Percentiles rank a stretch among this genome's conserved stretches.
These are phyloP conservation scores for Lepidurus couesii DNA, from an alignment of 1,140 invertebrate species.

Conservation along the genomic window DNA sequence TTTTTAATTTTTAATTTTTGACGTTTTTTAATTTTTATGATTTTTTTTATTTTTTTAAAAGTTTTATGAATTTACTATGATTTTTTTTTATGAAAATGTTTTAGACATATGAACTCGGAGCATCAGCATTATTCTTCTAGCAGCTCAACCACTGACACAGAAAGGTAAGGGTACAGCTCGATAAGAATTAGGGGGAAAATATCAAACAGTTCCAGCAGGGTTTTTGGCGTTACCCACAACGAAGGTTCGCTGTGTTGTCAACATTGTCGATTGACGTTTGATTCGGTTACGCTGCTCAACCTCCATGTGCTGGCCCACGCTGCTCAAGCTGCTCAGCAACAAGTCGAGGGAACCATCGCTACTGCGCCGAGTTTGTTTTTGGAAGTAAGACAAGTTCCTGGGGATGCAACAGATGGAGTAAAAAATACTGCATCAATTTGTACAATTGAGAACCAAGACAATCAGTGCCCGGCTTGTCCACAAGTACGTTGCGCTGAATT, in stretches of 20 bases:
- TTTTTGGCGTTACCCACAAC: not conserved
- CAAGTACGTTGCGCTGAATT: slow-evolving; percentile 37
- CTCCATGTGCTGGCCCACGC: slow-evolving; percentile 53
- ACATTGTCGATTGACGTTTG: slow-evolving; percentile 53
- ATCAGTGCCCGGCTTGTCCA: slow-evolving; percentile 47
- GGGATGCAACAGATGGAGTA: not conserved
- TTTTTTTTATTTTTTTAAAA: too few relatives aligned
- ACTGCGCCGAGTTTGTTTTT: slow-evolving; percentile 35
- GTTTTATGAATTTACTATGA: too few relatives aligned
- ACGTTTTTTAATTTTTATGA: too few relatives aligned
- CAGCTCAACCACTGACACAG: not conserved
- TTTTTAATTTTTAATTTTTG: too few relatives aligned
- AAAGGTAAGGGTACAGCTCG: not conserved
- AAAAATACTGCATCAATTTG: not conserved
- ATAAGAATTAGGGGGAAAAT: not conserved
- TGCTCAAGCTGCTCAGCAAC: slow-evolving; percentile 42
- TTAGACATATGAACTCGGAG: not conserved
- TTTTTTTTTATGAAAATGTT: too few relatives aligned
- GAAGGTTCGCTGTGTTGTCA: slow-evolving; percentile 51
- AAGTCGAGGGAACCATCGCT: slow-evolving; percentile 35
- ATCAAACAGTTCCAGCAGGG: not conserved
- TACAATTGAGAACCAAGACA: slow-evolving; percentile 1
- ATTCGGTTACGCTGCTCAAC: slow-evolving; percentile 51
- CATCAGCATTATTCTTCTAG: not conserved
- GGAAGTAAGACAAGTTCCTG: not conserved